Base-by-base conservation (phyloP, 2,888 invertebrate species). In the Tanytarsus gracilentus region DNA sequence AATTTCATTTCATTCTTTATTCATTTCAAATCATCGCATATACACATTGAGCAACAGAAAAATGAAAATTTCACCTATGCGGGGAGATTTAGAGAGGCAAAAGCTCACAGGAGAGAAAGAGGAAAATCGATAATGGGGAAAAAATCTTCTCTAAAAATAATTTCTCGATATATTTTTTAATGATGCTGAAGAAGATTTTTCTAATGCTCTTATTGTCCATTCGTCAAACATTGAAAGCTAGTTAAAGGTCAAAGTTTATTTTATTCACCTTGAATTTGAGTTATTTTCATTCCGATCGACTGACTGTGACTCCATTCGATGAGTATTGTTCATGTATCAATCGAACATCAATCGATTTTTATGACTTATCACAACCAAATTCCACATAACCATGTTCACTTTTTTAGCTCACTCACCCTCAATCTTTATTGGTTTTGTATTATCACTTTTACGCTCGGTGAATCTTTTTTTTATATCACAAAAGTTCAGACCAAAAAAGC, bases 311-410 rank as follows among this genome's bases (percentile, higher is more conserved):
- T 58, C 58, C 58, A 58, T 58, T 40, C 40, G 40, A 40, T 40
- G 40, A n/a, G 8, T 9, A 48, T 58, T 58, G 48, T 58, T 18
- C 30, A 29, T 58, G 30, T 29, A 58, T 58, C 58, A 58, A 58
- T 48, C 48, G 58, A 58, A 58, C 48, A 11, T n/a, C 16, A 58
- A 58, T 58, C 58, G 58, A 58, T 58, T 58, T 39, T 58, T 48
- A 48, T 26, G 44, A 48, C 44, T 44, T 30, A 58, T 30, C 18
- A 58, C 29, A 5, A 30, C 29, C 6, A 30, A 48, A n/a, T 58
- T 27, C 58, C 58, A 58, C 58, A 58, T 58, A 58, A 18, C 48
- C 44, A 58, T 58, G 23, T 23, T 44, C 3, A 18, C 9, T 44
- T 44, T 23, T 23, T 18, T 18, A 44, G 16, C 44, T 9, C n/a